Percentiles rank a stretch among this genome's conserved stretches.
Evolutionary conservation across 2,113 vertebrate species (phyloP).

Genomic region (Emydocephalus ijimae): DNA sequence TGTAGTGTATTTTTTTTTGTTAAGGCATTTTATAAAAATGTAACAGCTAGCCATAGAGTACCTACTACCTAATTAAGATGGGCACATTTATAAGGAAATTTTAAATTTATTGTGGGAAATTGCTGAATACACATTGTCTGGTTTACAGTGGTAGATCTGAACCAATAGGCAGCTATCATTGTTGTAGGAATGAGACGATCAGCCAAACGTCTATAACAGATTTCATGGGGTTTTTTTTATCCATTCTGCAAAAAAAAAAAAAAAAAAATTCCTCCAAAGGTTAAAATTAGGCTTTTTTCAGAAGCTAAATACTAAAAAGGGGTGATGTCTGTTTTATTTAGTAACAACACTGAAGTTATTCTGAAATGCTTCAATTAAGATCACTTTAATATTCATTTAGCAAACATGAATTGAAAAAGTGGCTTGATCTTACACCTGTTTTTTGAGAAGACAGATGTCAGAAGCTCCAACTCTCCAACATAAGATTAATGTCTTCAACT

Average conservation of each 20-base stretch:
- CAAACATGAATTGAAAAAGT: conserved; percentile 7
- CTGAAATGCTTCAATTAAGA: conserved; percentile 19
- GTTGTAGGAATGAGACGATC: neutral
- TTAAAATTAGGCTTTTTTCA: neutral
- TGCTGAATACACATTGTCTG: neutral
- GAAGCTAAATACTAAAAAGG: neutral
- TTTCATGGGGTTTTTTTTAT: neutral
- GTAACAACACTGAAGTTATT: neutral
- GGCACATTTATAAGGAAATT: neutral
- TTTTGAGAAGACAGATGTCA: conserved; percentile 11
- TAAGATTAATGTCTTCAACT: conserved; percentile 23
- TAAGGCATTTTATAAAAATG: neutral
- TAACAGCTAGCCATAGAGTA: neutral
- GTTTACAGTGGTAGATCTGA: neutral
- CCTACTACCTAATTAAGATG: neutral
- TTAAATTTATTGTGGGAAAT: neutral
- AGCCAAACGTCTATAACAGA: fast-evolving
- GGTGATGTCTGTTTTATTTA: neutral
- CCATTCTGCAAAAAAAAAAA: neutral
- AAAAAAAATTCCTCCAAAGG: neutral
- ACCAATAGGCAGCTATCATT: neutral
- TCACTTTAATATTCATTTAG: conserved; percentile 34
- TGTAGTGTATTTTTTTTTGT: neutral
- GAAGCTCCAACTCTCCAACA: conserved; percentile 1
- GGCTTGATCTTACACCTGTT: conserved; percentile 37